phyloP scores from a whole-genome alignment of 2,888 invertebrate genomes.

The Malacosoma neustria region DNA sequence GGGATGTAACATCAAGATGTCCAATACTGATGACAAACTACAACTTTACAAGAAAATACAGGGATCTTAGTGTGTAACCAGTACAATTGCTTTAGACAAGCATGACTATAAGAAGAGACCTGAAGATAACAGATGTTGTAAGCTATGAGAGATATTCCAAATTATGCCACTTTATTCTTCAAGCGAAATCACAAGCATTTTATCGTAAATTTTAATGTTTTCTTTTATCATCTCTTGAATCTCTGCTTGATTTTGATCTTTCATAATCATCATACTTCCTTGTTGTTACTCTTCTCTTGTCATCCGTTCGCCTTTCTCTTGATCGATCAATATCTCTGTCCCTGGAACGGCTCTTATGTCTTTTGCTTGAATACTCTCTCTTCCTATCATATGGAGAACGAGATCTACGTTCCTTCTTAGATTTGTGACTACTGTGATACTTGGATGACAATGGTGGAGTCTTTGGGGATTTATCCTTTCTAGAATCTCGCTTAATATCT shows the following conservation, averaged over 20 bases:
- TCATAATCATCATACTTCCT: constrained; percentile 69
- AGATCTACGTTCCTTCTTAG: constrained; percentile 58
- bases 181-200: no score
- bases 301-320: constrained; percentile 52
- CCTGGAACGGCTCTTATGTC: constrained; percentile 62
- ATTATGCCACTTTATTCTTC: no score
- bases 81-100: no score
- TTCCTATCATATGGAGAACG: constrained; percentile 67
- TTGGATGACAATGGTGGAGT: constrained; percentile 66
- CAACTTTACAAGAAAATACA: no score
- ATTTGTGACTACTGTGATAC: constrained; percentile 59
- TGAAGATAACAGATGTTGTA: no score
- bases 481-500: constrained; percentile 52
- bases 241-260: constrained; percentile 53
- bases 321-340: constrained; percentile 56
- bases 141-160: no score
- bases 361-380: constrained; percentile 57
- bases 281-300: constrained; percentile 45
- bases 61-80: no score
- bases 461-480: constrained; percentile 65
- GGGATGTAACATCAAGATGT: no score
- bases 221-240: constrained; percentile 53
- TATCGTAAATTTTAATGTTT: no score
- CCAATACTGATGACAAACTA: no score
- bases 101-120: no score